Percentiles rank a stretch among this genome's conserved stretches.
Conservation (phyloP, 2,797 vertebrate species). For the Caiman crocodilus region DNA sequence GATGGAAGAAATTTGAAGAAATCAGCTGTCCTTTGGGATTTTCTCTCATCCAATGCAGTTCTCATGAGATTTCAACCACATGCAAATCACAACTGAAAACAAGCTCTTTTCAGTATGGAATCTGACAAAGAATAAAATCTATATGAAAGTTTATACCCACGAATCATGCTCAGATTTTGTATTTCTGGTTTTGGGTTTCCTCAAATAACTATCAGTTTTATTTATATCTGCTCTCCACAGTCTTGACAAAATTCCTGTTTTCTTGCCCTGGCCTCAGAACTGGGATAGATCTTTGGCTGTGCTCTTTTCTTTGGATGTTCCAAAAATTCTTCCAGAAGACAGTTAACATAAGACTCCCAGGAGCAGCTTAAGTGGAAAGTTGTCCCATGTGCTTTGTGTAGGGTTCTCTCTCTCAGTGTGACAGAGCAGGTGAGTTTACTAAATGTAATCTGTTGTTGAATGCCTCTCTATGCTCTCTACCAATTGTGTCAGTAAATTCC, state of each 20-base stretch:
- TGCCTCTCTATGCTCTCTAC: no score
- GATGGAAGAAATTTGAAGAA: neutral
- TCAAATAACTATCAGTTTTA: neutral
- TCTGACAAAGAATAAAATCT: neutral
- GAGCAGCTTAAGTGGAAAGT: neutral
- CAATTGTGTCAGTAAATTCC: neutral
- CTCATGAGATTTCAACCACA: neutral
- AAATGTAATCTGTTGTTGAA: neutral
- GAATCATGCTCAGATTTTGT: neutral
- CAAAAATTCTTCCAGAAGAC: neutral
- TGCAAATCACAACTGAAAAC: conserved; percentile 22
- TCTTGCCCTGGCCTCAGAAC: neutral
- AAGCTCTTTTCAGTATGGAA: neutral
- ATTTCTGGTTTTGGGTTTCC: neutral
- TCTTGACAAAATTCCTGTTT: neutral
- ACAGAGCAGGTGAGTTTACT: neutral
- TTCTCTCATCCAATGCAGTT: neutral
- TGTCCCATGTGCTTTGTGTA: neutral
- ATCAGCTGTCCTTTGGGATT: neutral
- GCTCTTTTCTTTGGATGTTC: neutral
- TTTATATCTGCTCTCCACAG: neutral
- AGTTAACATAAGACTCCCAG: neutral
- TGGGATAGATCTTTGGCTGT: neutral
- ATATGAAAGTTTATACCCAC: accelerated
- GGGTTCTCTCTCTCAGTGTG: neutral